Evolutionary conservation across 2,888 invertebrate genomes (phyloP), one percentile per base, ranked within the genome.

Genomic region (Scaptomyza parva): DNA sequence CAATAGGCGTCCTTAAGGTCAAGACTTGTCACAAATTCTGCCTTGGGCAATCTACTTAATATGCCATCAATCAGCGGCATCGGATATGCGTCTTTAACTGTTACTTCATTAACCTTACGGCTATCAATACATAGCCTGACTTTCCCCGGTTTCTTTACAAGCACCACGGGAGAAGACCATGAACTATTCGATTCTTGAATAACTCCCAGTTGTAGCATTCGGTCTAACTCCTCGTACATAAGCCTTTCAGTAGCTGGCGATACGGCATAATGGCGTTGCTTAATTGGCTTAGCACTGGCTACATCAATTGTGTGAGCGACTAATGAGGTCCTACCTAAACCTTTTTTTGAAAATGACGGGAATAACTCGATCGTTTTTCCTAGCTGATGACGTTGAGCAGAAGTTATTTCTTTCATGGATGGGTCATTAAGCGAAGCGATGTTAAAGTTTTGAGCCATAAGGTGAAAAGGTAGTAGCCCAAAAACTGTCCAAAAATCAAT

Each of bases 141-240:
- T 2, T 30, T 30, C 12, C 30, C 30, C 1, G 2, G 30, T 2
- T 30, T 30, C 12, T 30, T 30, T 12, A 30, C 30, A 11, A n/a
- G 11, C 11, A 30, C 30, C 3, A 30, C 30, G 11, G 30, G 30
- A 4, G 43, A 43, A 0, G 43, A 43, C 17, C 26, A 44, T 2
- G 44, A 20, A 14, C 33, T 48, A 2, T 48, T n/a, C 2, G 47
- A 35, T 8, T 22, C 8, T 9, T 48, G 33, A 22, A 35, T 48
- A 3, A 20, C 30, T 2, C 47, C 12, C 12, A 47, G 30, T 8
- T 11, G 7, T 8, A 47, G 1, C 39, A 59, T 53, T 3, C 30
- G 20, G n/a, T 60, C 41, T 6, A 61, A 4, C n/a, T 64, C 61
- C 9, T 8, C 26, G 35, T 33, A 43, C 37, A 33, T 33, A 3